These are phyloP conservation scores for Escarpia spicata DNA, from an alignment of 2,888 invertebrate genomes.

Conservation along the genomic window DNA sequence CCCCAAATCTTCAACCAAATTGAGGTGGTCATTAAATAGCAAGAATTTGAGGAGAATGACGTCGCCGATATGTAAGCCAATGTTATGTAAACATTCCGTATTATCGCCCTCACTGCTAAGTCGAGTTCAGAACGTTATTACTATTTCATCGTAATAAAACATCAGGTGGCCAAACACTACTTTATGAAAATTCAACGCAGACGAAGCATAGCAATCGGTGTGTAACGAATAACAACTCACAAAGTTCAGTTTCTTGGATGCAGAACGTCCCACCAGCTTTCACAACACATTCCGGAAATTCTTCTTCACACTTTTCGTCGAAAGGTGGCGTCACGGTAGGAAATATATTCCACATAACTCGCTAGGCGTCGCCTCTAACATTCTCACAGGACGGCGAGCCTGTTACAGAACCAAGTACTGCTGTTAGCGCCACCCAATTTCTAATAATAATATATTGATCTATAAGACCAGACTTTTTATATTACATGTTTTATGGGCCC, in stretches of 20 bases:
- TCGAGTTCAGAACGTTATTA: neutral
- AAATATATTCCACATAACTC: neutral
- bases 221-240: neutral
- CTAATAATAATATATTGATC: too few species aligned
- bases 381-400: too few species aligned
- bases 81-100: constrained; percentile 1
- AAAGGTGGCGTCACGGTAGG: neutral
- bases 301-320: neutral
- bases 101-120: neutral
- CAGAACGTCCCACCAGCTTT: neutral
- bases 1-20: too few species aligned
- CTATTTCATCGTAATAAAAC: neutral
- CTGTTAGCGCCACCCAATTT: too few species aligned
- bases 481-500: too few species aligned
- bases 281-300: constrained; percentile 6
- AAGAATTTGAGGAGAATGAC: too few species aligned
- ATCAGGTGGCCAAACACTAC: neutral
- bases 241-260: neutral
- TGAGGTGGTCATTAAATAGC: too few species aligned
- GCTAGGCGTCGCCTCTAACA: neutral
- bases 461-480: too few species aligned
- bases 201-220: neutral
- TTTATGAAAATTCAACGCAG: neutral
- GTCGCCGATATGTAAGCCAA: neutral
- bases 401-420: too few species aligned